Percentiles rank a stretch among this genome's conserved stretches.
Conservation (phyloP, 1,140 invertebrate species). For the Drosophila ironensis region DNA sequence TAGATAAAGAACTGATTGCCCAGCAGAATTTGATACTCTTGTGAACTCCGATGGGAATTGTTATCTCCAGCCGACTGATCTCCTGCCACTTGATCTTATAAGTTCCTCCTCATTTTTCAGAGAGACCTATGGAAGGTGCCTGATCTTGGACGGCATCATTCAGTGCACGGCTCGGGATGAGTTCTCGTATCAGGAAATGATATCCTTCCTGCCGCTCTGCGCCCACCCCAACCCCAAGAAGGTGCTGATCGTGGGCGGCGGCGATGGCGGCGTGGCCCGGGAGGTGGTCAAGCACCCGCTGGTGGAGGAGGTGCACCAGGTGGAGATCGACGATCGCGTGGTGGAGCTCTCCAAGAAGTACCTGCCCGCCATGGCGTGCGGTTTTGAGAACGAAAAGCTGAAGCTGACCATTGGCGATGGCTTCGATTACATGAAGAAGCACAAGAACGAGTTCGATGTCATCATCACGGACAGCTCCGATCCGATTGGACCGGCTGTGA, state of each 20-base stretch:
- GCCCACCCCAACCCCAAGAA: conserved; percentile 95
- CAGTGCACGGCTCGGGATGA: conserved; percentile 98
- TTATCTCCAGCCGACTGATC: background rate
- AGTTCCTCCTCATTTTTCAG: conserved; percentile 83
- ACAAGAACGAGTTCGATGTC: conserved; percentile 94
- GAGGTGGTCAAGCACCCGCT: conserved; percentile 96
- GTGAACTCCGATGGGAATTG: background rate
- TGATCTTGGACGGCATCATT: conserved; percentile 97
- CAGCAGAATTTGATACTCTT: background rate
- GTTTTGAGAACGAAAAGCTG: conserved; percentile 92
- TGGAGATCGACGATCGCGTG: conserved; percentile 97
- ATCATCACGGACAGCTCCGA: conserved; percentile 99
- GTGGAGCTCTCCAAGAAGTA: conserved; percentile 95
- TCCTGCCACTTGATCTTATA: background rate
- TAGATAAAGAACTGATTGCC: conserved; percentile 15
- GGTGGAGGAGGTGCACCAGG: conserved; percentile 93
- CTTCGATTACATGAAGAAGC: conserved; percentile 95
- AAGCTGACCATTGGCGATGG: conserved; percentile 95
- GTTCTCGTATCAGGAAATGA: conserved; percentile 99
- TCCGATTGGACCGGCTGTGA: conserved; percentile 92
- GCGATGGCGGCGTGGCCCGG: conserved; percentile 94
- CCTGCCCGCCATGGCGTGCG: conserved; percentile 94
- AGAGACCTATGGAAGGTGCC: conserved; percentile 92
- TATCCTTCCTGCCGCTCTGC: conserved; percentile 95
- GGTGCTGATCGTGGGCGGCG: conserved; percentile 98